Percentiles rank a stretch among this genome's conserved stretches.
phyloP scores from a whole-genome alignment of 1,140 invertebrate genomes.

The Brachionus rubens region DNA sequence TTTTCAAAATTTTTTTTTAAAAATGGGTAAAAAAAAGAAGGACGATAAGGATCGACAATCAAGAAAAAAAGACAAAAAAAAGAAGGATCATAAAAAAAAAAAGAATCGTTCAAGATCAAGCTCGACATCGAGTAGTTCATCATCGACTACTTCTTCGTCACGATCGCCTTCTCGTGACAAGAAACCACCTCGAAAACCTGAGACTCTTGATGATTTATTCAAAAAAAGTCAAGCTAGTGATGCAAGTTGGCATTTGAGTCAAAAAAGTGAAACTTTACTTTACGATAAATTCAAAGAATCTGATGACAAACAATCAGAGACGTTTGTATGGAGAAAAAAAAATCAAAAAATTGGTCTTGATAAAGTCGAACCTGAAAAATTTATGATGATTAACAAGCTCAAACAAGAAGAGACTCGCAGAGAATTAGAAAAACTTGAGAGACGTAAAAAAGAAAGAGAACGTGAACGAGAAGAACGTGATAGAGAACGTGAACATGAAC shows the following conservation, averaged over 20 bases:
- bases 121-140: background rate
- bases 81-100: constrained; percentile 31
- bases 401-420: constrained; percentile 47
- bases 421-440: constrained; percentile 74
- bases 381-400: background rate
- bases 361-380: constrained; percentile 28
- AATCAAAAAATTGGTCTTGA: constrained; percentile 55
- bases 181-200: background rate
- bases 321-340: constrained; percentile 71
- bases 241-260: constrained; percentile 26
- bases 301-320: constrained; percentile 3
- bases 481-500: constrained; percentile 73
- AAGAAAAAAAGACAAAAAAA: constrained; percentile 8
- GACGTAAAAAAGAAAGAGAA: constrained; percentile 81
- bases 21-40: constrained; percentile 34
- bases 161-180: background rate
- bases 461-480: constrained; percentile 81
- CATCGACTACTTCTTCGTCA: background rate
- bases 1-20: no score
- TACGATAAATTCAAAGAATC: constrained; percentile 19
- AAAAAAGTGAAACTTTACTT: constrained; percentile 34
- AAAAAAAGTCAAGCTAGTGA: constrained; percentile 37
- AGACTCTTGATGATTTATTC: constrained; percentile 37
- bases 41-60: background rate
- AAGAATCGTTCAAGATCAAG: constrained; percentile 10